Evolutionary conservation across 2,888 invertebrate genomes (phyloP).

Genomic region (Anoncus sp.): DNA sequence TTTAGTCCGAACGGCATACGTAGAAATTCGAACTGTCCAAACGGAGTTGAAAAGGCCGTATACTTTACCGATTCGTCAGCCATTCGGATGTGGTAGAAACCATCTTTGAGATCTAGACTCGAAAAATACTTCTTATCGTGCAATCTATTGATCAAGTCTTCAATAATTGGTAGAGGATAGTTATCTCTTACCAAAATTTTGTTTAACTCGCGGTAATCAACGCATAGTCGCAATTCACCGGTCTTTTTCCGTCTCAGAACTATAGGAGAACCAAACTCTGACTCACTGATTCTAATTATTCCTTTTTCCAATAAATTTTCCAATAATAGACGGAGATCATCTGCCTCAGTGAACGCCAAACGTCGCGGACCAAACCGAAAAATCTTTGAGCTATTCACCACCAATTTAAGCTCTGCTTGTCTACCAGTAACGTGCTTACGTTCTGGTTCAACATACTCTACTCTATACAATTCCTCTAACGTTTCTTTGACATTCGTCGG

Average conservation of each 20-base stretch:
- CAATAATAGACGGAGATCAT: too few species aligned
- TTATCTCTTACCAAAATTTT: constrained; percentile 47
- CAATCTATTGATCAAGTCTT: too few species aligned
- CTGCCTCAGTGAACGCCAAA: too few species aligned
- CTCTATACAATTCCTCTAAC: too few species aligned
- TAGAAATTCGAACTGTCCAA: constrained; percentile 18
- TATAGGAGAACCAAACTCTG: constrained; percentile 55
- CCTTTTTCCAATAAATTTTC: too few species aligned
- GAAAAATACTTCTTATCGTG: constrained; percentile 49
- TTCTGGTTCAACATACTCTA: too few species aligned
- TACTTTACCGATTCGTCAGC: constrained; percentile 55
- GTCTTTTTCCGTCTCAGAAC: constrained; percentile 59
- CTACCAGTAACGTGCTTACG: too few species aligned
- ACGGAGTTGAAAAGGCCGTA: constrained; percentile 42
- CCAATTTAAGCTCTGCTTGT: too few species aligned
- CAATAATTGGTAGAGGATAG: constrained; percentile 54
- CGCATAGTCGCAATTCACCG: neutral
- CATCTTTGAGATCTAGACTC: constrained; percentile 62
- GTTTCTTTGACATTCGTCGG: too few species aligned
- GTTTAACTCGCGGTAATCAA: constrained; percentile 31
- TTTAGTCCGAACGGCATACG: constrained; percentile 49
- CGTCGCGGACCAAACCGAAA: too few species aligned
- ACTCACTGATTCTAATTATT: constrained; percentile 63
- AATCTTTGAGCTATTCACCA: too few species aligned
- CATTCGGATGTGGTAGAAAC: constrained; percentile 64